Percentiles rank a stretch among this genome's conserved stretches.
These are phyloP conservation scores for Pseudorhombus dupliciocellatus DNA, from an alignment of 2,113 vertebrate species.

Conservation along the genomic window DNA sequence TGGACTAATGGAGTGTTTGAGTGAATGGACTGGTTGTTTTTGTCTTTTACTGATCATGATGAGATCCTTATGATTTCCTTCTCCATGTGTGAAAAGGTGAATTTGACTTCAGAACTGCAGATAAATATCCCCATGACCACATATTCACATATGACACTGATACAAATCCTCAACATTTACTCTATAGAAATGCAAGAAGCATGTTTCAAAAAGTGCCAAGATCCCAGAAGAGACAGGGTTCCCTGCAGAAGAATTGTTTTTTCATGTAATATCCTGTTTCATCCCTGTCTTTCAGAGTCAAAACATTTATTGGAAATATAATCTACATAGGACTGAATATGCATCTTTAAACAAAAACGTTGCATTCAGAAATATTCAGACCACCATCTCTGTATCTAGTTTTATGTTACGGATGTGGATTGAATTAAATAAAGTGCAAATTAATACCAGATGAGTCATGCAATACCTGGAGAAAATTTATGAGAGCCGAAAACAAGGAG, in stretches of 20 bases:
- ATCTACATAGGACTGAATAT: conserved; percentile 10
- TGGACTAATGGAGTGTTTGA: too few species aligned
- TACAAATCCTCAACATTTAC: conserved; percentile 32
- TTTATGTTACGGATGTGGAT: conserved; percentile 34
- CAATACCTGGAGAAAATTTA: conserved; percentile 30
- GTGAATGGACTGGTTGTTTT: too few species aligned
- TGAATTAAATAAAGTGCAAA: conserved; percentile 42
- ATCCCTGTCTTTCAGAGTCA: conserved; percentile 19
- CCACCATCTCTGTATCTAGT: conserved; percentile 28
- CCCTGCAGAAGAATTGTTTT: conserved; percentile 25
- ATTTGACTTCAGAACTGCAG: conserved; percentile 12
- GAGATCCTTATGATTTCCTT: too few species aligned
- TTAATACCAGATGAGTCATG: conserved; percentile 48
- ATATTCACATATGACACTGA: conserved; percentile 22
- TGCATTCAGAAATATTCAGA: conserved; percentile 16
- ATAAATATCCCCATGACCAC: conserved; percentile 12
- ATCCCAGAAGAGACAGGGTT: conserved; percentile 18
- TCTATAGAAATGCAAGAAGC: conserved; percentile 7
- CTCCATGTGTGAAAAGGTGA: too few species aligned
- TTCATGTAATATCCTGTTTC: conserved; percentile 11
- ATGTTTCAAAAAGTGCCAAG: background rate
- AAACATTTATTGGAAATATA: background rate
- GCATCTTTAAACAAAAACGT: conserved; percentile 19
- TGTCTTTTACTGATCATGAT: too few species aligned
- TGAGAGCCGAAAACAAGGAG: conserved; percentile 40